Percentiles rank a stretch among this genome's conserved stretches.
Evolutionary conservation across 2,113 vertebrate species (phyloP).

Genomic region (Hippocampus guttulatus): DNA sequence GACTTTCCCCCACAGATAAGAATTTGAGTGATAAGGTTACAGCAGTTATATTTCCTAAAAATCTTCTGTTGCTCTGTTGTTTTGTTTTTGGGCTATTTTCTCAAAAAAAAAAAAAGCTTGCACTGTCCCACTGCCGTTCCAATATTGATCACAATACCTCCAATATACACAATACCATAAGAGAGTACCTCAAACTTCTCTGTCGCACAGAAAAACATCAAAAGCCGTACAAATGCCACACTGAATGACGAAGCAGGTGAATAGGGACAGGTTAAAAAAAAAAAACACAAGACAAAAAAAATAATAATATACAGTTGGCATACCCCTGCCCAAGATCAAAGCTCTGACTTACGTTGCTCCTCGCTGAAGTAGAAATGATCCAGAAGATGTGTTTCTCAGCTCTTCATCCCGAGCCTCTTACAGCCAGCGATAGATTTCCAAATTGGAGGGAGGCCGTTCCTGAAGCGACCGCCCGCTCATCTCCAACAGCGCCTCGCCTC

Average conservation of each 20-base stretch:
- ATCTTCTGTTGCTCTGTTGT: background rate
- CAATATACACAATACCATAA: background rate
- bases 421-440: conserved; percentile 17
- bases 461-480: conserved; percentile 30
- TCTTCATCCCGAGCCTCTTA: conserved; percentile 9
- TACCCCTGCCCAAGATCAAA: background rate
- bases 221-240: background rate
- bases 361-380: conserved; percentile 21
- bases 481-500: conserved; percentile 20
- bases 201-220: background rate
- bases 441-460: conserved; percentile 17
- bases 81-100: background rate
- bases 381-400: background rate
- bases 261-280: background rate
- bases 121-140: background rate
- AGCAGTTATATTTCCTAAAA: background rate
- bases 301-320: background rate
- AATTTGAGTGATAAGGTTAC: background rate
- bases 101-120: background rate
- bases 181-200: background rate
- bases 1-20: background rate
- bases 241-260: background rate
- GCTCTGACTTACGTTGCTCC: conserved; percentile 36
- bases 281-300: too few relatives aligned
- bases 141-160: background rate